A percentile compares a stretch with the other conserved stretches of the same genome.
Conservation (phyloP, 2,888 invertebrate genomes). For the Sabellastarte sp. region DNA sequence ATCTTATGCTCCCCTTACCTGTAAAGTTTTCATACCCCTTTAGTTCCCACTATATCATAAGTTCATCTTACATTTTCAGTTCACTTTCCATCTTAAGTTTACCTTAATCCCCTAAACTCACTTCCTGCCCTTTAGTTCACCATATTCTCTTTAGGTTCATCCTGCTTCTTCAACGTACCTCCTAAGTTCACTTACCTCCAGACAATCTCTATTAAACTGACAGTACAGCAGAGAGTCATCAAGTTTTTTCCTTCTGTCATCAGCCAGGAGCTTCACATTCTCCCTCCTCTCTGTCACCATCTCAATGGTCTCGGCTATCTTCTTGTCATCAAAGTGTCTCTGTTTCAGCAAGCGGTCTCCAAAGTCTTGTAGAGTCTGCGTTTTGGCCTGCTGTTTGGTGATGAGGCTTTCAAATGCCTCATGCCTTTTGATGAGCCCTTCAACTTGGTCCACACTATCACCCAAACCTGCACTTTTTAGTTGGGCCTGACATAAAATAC, state of each 20-base stretch:
- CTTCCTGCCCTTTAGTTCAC: too few relatives aligned
- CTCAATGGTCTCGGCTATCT: too few relatives aligned
- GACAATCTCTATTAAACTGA: constrained; percentile 87
- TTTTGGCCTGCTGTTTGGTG: constrained; percentile 89
- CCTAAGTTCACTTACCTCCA: too few relatives aligned
- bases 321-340: constrained; percentile 88
- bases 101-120: too few relatives aligned
- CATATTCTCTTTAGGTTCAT: too few relatives aligned
- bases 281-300: too few relatives aligned
- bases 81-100: too few relatives aligned
- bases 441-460: constrained; percentile 96
- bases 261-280: constrained; percentile 67
- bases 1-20: too few relatives aligned
- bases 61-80: too few relatives aligned
- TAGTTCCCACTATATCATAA: too few relatives aligned
- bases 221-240: constrained; percentile 79
- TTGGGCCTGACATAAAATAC: constrained; percentile 42
- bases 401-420: constrained; percentile 99
- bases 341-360: constrained; percentile 84
- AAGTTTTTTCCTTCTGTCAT: constrained; percentile 70
- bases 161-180: too few relatives aligned
- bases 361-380: constrained; percentile 77
- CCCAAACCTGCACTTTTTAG: constrained; percentile 75
- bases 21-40: too few relatives aligned
- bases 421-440: constrained; percentile 97